Evolutionary conservation across 2,113 vertebrate species (phyloP).

Genomic region (Haplotaxodon microlepis): DNA sequence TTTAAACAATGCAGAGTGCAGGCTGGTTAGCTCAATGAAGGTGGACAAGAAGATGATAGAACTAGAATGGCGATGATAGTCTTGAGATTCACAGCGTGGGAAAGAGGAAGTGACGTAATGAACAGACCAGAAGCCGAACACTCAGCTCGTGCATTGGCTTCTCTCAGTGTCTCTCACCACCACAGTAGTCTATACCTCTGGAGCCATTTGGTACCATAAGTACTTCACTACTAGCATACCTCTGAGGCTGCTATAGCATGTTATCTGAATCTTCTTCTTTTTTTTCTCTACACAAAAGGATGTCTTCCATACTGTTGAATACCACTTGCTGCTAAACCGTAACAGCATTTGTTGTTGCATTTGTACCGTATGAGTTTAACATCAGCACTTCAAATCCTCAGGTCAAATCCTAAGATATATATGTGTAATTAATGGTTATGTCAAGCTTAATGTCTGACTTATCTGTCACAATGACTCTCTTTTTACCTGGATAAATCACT

Average conservation of each 20-base stretch:
- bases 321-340: background rate
- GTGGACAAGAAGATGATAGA: too few relatives aligned
- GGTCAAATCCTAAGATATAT: background rate
- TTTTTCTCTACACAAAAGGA: background rate
- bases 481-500: background rate
- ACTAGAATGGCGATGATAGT: too few relatives aligned
- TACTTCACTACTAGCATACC: background rate
- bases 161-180: background rate
- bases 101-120: too few relatives aligned
- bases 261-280: background rate
- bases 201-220: background rate
- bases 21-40: too few relatives aligned
- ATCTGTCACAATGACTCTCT: background rate
- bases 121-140: too few relatives aligned
- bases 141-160: too few relatives aligned
- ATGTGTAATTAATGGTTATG: background rate
- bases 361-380: background rate
- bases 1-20: too few relatives aligned
- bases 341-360: background rate
- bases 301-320: background rate
- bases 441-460: background rate
- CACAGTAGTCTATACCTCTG: background rate
- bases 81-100: too few relatives aligned
- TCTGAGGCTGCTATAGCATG: background rate
- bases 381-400: background rate